These are phyloP conservation scores for Tetrax tetrax DNA, from an alignment of 2,113 vertebrate genomes.

Conservation along the genomic window DNA sequence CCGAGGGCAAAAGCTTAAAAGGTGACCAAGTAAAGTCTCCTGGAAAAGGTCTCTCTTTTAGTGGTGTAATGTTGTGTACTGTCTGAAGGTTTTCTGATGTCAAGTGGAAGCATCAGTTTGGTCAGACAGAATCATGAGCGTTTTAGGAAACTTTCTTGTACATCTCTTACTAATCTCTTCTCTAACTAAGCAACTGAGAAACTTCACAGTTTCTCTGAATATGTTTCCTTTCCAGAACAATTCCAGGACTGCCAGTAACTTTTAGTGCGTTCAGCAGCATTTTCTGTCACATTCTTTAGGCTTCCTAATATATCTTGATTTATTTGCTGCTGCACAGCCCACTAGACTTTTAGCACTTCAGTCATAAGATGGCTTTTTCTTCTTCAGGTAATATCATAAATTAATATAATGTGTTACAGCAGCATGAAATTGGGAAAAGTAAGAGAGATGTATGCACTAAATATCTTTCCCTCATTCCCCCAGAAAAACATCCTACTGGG, in stretches of 20 bases:
- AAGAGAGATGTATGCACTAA: not conserved
- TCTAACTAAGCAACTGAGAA: not conserved
- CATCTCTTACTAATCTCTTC: not conserved
- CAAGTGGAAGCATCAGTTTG: not conserved
- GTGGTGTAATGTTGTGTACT: not conserved
- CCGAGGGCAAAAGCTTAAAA: not conserved
- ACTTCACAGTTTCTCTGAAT: not conserved
- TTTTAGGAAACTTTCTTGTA: not conserved
- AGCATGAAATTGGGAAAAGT: not conserved
- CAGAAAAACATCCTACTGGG: not conserved
- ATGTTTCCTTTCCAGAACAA: not conserved
- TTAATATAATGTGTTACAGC: not conserved
- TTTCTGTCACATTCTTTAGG: not conserved
- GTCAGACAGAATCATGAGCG: not conserved
- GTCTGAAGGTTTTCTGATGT: not conserved
- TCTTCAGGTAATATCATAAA: not conserved
- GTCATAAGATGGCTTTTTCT: not conserved
- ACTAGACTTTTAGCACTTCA: not conserved
- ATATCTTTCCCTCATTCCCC: not conserved
- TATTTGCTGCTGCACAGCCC: not conserved
- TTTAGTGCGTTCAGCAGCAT: not conserved
- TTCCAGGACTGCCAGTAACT: not conserved
- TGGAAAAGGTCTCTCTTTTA: not conserved
- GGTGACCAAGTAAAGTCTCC: not conserved
- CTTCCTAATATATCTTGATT: not conserved